Percentiles rank a stretch among this genome's conserved stretches.
phyloP scores from a whole-genome alignment of 2,888 invertebrate genomes.

The Escarpia spicata region DNA sequence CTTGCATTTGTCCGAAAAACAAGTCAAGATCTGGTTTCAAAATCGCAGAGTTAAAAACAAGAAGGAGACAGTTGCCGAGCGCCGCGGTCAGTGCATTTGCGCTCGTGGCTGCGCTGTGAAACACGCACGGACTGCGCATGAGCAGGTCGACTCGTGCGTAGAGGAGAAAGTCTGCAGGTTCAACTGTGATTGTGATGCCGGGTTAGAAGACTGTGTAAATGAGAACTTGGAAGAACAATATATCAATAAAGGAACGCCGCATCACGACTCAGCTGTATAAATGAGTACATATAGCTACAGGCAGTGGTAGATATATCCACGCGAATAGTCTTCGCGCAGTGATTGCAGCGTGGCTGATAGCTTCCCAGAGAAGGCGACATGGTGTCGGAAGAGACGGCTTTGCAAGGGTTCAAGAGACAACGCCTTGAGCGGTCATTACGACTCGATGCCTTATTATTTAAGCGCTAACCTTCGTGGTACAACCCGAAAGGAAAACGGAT shows the following conservation, averaged over 20 bases:
- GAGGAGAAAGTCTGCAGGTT: not conserved
- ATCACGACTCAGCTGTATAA: not conserved
- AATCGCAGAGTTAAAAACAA: conserved; percentile 92
- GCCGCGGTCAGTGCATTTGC: conserved; percentile 60
- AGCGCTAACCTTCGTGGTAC: too few relatives aligned
- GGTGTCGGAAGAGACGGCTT: too few relatives aligned
- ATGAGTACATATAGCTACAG: too few relatives aligned
- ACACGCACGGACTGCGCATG: not conserved
- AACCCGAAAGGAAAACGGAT: too few relatives aligned
- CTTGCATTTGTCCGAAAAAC: conserved; percentile 87
- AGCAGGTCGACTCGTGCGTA: not conserved
- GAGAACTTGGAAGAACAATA: not conserved
- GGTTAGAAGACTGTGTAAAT: not conserved
- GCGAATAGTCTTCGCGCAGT: too few relatives aligned
- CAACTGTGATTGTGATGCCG: not conserved
- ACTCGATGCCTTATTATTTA: too few relatives aligned
- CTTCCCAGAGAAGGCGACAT: too few relatives aligned
- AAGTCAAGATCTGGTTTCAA: conserved; percentile 93
- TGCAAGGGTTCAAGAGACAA: too few relatives aligned
- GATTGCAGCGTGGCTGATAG: too few relatives aligned
- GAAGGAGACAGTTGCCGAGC: conserved; percentile 76
- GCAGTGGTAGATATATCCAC: too few relatives aligned
- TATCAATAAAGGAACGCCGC: not conserved
- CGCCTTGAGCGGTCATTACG: too few relatives aligned
- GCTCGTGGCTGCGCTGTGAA: not conserved